Evolutionary conservation across 2,113 vertebrate genomes (phyloP), one percentile per base, ranked within the genome.

Genomic region (Galbula dea): DNA sequence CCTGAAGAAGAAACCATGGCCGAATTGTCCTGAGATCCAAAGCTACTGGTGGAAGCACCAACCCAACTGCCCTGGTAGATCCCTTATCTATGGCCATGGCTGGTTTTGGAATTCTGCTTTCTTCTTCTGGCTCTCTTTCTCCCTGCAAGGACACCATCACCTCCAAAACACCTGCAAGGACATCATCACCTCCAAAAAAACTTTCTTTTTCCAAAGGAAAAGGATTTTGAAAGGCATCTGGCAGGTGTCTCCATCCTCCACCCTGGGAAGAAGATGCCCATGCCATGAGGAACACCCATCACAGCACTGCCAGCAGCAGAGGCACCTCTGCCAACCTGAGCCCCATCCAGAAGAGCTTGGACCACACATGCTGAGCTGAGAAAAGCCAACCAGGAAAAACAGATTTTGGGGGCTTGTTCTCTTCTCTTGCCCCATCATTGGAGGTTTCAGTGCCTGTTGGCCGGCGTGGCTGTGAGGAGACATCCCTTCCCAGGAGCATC

Each of bases 141-240:
- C 49, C 24, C 67, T 51, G 20, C 30, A 27, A 45, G 26, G 76
- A 49, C 2, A 0, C 14, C 67, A 12, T 10, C 26, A 0, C 3
- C n/a, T 36, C 71, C 49, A 4, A 43, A 32, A 46, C 0, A 10
- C 5, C 62, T 43, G 18, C 29, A 24, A 46, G 26, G 75, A 46
- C 2, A 0, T 18, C 67, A 12, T 9, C 26, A 0, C 3, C n/a
- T 36, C 71, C 49, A 4, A 43, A 32, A 46, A 0, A 10, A 4
- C 10, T 43, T 36, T 63, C 24, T 22, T 24, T 32, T 75, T 43
- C 80, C 67, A 13, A 32, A n/a, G 51, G 34, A 78, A 83, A 87
- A 45, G 45, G 63, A 36, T 85, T 75, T 71, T 52, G 65, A 74
- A 82, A 79, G 22, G 79, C 49, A 61, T 21, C 59, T 8, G 4